Percentiles rank a stretch among this genome's conserved stretches.
Evolutionary conservation across 2,797 vertebrate species (phyloP).

Genomic region (Anabas testudineus): DNA sequence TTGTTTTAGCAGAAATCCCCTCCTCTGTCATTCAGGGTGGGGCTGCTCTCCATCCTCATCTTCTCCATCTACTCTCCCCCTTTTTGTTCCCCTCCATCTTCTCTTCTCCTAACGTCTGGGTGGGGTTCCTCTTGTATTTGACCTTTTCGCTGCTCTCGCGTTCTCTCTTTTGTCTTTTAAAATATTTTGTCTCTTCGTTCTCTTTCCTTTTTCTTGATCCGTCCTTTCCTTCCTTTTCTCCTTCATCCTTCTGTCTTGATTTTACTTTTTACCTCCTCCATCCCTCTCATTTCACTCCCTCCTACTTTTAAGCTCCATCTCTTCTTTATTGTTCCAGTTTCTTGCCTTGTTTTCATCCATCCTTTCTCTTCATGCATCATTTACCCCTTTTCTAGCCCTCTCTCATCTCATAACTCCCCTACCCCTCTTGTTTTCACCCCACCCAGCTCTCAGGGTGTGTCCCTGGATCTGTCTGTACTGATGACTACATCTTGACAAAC

Average conservation of each 20-base stretch:
- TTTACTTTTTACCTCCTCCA: background rate
- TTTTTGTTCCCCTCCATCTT: background rate
- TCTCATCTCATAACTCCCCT: too few relatives aligned
- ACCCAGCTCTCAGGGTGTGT: constrained; percentile 52
- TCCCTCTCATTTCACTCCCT: background rate
- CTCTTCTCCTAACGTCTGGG: background rate
- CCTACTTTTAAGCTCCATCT: too few relatives aligned
- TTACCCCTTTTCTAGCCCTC: background rate
- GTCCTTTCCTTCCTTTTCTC: background rate
- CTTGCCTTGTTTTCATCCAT: background rate
- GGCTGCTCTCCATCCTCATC: background rate
- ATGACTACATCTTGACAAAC: constrained; percentile 52
- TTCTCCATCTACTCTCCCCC: background rate
- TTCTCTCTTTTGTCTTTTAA: too few relatives aligned
- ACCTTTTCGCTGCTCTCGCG: background rate
- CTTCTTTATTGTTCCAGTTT: background rate
- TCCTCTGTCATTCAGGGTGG: constrained; percentile 43
- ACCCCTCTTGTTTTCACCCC: too few relatives aligned
- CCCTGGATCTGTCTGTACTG: constrained; percentile 36
- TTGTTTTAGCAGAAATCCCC: constrained; percentile 48
- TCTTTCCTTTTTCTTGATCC: too few relatives aligned
- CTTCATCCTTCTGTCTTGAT: too few relatives aligned
- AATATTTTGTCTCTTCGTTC: too few relatives aligned
- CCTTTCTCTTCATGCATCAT: background rate
- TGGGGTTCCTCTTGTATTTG: constrained; percentile 20